Base-by-base conservation (phyloP, 2,888 invertebrate genomes). In the Therioaphis trifolii region DNA sequence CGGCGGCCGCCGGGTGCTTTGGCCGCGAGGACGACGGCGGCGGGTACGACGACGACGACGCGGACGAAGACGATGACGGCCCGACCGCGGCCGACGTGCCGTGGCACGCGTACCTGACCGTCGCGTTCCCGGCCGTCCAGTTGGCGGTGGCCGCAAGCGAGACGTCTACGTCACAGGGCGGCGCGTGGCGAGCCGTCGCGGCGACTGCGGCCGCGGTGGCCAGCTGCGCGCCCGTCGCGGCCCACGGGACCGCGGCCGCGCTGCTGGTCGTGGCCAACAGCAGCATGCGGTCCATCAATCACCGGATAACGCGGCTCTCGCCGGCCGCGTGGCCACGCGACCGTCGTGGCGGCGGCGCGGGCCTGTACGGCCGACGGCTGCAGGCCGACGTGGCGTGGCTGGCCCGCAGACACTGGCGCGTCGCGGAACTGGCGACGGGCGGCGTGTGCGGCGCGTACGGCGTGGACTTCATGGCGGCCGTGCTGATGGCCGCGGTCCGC, bases 361-460 rank as follows among this genome's bases (percentile, higher is more conserved):
- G 7, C 46, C 4, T 5, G 24, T 12, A 18, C 29, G 29, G 40
- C 12, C n/a, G 27, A 18, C 72, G n/a, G 5, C 43, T 46, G 14
- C 79, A 5, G 4, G n/a, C 15, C 29, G 29, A 15, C 14, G 18
- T 80, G 29, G 46, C 15, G 15, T 58, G 61, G 11, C 40, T 80
- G 61, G 80, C 80, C 21, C 43, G 46, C 21, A 43, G 18, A 29
- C 71, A 80, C 46, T 80, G 80, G 69, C 4, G 15, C 1, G 55
- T 40, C 21, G 61, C 80, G 5, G 80, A 72, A 18, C 46, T 80
- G 61, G 80, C 61, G 58, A 80, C 71, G 21, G 72, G 29, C 14
- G 71, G 61, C 27, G 80, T 80, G 58, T 80, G 80, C 61, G 11
- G 18, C 12, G 71, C 80, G n/a, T 80, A 71, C 61, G 21, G 61